Evolutionary conservation across 2,113 vertebrate genomes (phyloP), one percentile per base, ranked within the genome.

Genomic region (Struthidea cinerea): DNA sequence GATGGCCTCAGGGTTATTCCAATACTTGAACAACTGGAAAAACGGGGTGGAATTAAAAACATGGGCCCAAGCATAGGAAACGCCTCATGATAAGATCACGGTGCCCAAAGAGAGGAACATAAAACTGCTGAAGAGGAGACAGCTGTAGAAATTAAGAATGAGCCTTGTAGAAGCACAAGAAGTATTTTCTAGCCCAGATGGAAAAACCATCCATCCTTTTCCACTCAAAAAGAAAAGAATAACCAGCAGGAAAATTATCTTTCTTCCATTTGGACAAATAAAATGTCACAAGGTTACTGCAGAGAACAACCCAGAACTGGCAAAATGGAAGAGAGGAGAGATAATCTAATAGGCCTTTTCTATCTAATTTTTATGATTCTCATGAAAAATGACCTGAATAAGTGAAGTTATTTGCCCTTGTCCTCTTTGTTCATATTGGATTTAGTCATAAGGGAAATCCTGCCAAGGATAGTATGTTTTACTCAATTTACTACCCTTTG

Each of bases 391-490:
- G 94, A 95, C 93, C 94, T 92, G 88, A 90, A 94, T 95, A 94
- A 94, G 75, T 90, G 92, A 90, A 92, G 93, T 93, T 97, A 83
- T 95, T 95, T 96, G 96, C 95, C 95, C 95, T 97, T 94, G 94
- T 93, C 94, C 95, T 94, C 90, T 90, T 92, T 95, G 85, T 78
- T 97, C 90, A 75, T 77, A 84, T 33, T 68, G 85, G 87, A 92
- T 94, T 88, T 52, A 94, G 83, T 93, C 93, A 88, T 55, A 61
- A 92, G 93, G 93, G 94, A 95, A 92, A 92, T 90, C 82, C 85
- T 84, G 79, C 87, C 94, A 94, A 70, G 93, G 87, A 80, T 2
- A 84, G 88, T 16, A 46, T 41, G 76, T 74, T 95, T 93, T 70
- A 88, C 71, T 93, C 90, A n/a, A 93, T 87, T 95, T 84, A 63